These are phyloP conservation scores for Sebastes itinus DNA, from an alignment of 2,797 vertebrate species.

Conservation along the genomic window DNA sequence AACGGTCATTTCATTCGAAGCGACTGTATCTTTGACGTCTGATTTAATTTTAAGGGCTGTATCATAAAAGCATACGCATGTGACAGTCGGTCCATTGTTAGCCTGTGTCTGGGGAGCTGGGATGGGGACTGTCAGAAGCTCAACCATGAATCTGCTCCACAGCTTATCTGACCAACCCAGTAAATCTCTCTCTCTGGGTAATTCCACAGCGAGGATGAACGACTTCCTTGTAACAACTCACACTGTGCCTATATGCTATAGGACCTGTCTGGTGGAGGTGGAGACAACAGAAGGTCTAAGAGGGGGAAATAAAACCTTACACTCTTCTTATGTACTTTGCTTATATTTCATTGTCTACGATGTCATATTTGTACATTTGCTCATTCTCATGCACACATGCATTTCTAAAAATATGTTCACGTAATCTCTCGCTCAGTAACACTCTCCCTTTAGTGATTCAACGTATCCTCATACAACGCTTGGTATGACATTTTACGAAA, in stretches of 20 bases:
- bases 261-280: slow-evolving; percentile 16
- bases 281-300: slow-evolving; percentile 39
- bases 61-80: slow-evolving; percentile 4
- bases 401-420: neutral
- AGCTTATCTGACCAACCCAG: slow-evolving; percentile 61
- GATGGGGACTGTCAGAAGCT: slow-evolving; percentile 34
- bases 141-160: slow-evolving; percentile 52
- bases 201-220: slow-evolving; percentile 55
- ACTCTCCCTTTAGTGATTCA: neutral
- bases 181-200: slow-evolving; percentile 58
- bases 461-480: too few species aligned
- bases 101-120: slow-evolving; percentile 27
- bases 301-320: neutral
- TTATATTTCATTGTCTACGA: neutral
- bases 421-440: neutral
- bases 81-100: slow-evolving; percentile 14
- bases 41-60: slow-evolving; percentile 1
- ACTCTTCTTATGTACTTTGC: neutral
- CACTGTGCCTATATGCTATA: neutral
- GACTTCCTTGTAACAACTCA: slow-evolving; percentile 24
- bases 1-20: neutral
- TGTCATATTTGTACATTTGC: neutral
- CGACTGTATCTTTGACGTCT: neutral
- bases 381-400: neutral
- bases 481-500: too few species aligned